phyloP scores from a whole-genome alignment of 2,797 vertebrate species.

The Argentina silus region DNA sequence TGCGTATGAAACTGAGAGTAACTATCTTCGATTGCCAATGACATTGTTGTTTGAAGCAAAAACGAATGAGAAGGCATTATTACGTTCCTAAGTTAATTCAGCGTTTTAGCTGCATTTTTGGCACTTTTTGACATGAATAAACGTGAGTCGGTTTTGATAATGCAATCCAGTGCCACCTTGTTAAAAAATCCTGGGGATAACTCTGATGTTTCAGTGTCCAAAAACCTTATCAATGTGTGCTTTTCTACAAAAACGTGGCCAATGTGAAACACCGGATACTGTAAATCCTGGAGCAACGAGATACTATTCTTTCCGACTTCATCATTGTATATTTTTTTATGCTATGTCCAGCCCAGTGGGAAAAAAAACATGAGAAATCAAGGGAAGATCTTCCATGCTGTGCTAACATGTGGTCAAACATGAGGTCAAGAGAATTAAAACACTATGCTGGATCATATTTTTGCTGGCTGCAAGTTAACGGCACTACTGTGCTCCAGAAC shows the following conservation, averaged over 20 bases:
- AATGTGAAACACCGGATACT: conserved; percentile 2
- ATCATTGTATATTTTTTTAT: background rate
- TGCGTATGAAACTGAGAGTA: too few species aligned
- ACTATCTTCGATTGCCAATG: too few species aligned
- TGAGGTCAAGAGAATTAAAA: background rate
- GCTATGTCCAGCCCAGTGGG: background rate
- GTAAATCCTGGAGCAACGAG: background rate
- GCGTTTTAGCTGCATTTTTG: too few species aligned
- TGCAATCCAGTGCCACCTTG: too few species aligned
- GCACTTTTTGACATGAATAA: too few species aligned
- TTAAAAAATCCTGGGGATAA: too few species aligned
- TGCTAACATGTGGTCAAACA: background rate
- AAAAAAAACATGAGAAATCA: background rate
- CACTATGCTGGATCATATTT: background rate
- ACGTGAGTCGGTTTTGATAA: too few species aligned
- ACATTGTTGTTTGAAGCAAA: too few species aligned
- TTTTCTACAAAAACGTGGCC: background rate
- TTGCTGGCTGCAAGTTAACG: background rate
- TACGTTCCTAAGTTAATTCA: too few species aligned
- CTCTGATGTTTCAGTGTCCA: background rate
- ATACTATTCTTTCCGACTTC: background rate
- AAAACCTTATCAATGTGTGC: background rate
- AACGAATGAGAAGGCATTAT: too few species aligned
- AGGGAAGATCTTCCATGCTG: background rate
- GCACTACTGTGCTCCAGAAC: background rate